Evolutionary conservation across 2,113 vertebrate genomes (phyloP).

Genomic region (Heliornis fulica): DNA sequence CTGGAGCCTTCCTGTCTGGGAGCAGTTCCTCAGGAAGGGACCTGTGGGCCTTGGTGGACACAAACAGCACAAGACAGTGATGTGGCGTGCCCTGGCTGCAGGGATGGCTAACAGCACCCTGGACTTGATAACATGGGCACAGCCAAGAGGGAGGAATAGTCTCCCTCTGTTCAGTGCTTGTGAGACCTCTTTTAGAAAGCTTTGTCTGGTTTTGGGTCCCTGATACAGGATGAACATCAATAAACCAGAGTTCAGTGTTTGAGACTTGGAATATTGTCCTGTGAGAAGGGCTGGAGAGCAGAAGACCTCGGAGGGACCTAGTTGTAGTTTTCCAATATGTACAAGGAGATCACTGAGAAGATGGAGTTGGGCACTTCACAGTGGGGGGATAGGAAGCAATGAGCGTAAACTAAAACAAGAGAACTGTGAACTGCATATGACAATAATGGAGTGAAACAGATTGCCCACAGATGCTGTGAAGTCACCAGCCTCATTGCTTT

Average conservation of each 20-base stretch:
- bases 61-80: neutral
- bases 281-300: neutral
- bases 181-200: neutral
- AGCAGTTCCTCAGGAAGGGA: neutral
- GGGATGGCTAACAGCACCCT: neutral
- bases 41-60: too few species aligned
- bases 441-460: neutral
- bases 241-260: neutral
- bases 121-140: neutral
- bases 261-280: neutral
- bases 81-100: neutral
- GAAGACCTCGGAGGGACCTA: neutral
- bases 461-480: neutral
- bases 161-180: neutral
- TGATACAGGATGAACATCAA: neutral
- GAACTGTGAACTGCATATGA: fast-evolving
- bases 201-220: neutral
- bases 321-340: neutral
- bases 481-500: neutral
- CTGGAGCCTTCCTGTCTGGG: neutral
- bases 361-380: neutral
- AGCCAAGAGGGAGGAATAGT: neutral
- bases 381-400: neutral
- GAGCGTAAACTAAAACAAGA: neutral
- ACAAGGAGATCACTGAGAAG: neutral